A percentile compares a stretch with the other conserved stretches of the same genome.
Evolutionary conservation across 2,113 vertebrate genomes (phyloP).

Genomic region (Prunella fulvescens): DNA sequence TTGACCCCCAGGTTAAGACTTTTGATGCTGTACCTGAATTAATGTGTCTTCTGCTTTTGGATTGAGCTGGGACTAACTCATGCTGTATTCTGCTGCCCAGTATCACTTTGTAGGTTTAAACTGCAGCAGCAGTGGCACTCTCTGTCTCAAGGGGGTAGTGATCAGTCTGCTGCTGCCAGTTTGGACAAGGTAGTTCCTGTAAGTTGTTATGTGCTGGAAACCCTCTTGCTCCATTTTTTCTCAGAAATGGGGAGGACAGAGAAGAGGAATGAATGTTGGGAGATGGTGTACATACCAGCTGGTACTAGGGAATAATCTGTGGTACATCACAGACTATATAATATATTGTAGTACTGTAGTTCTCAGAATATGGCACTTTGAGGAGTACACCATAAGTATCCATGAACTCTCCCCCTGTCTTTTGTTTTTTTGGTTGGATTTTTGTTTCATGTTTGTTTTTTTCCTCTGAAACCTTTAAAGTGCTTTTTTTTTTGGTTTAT

Average conservation of each 20-base stretch:
- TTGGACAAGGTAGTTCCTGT: constrained; percentile 18
- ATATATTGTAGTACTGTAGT: neutral
- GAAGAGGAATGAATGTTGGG: constrained; percentile 4
- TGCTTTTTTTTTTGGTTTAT: neutral
- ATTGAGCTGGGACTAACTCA: neutral
- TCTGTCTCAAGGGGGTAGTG: neutral
- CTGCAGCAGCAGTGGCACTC: neutral
- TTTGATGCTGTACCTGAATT: neutral
- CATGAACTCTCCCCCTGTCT: neutral
- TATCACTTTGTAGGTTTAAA: neutral
- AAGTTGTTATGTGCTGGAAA: constrained; percentile 14
- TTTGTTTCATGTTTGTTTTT: neutral
- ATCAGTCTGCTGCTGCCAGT: neutral
- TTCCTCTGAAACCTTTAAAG: neutral
- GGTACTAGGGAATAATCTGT: neutral
- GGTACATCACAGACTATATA: neutral
- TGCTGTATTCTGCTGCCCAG: neutral
- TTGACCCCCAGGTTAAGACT: neutral
- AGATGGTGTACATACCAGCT: neutral
- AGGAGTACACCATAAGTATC: neutral
- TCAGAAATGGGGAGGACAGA: constrained; percentile 35
- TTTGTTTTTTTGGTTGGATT: neutral
- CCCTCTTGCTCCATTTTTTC: constrained; percentile 25
- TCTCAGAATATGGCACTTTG: neutral
- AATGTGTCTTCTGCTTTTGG: neutral